Conservation (phyloP, 37 sponge, comb jelly and placozoan species). For the Beroe ovata region DNA sequence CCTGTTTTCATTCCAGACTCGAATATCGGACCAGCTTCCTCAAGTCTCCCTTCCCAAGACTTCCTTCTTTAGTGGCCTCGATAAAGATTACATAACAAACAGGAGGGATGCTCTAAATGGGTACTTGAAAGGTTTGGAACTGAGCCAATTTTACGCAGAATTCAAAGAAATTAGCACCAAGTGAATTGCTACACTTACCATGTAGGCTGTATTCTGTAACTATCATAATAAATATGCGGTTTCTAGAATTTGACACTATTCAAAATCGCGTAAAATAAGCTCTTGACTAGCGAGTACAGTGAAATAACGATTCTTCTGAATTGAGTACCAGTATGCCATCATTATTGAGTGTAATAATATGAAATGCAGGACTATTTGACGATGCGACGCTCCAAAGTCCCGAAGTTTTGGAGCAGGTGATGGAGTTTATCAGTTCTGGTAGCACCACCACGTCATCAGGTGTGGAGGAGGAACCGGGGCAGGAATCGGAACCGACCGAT, state of each 20-base stretch:
- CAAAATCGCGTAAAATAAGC: no score
- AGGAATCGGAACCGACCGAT: not conserved
- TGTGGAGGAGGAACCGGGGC: not conserved
- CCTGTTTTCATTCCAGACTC: no score
- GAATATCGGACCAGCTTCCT: constrained; percentile 37
- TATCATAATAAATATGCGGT: no score
- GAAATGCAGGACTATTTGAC: constrained; percentile 51
- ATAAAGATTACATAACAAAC: constrained; percentile 53
- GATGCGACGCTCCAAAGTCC: constrained; percentile 55
- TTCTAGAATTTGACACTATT: no score
- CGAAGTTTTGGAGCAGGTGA: constrained; percentile 53
- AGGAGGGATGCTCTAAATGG: constrained; percentile 58
- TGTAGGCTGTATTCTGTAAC: no score
- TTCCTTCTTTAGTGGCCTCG: constrained; percentile 61
- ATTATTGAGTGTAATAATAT: no score
- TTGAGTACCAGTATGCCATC: no score
- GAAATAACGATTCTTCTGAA: no score
- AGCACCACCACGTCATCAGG: not conserved
- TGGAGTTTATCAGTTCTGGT: constrained; percentile 67
- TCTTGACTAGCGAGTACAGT: no score
- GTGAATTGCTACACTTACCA: no score
- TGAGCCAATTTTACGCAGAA: no score
- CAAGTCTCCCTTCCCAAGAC: constrained; percentile 4
- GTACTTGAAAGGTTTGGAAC: constrained; percentile 64
- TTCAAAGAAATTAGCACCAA: no score